Evolutionary conservation across 2,888 invertebrate genomes (phyloP).

Genomic region (Drosophila hamatofila): DNA sequence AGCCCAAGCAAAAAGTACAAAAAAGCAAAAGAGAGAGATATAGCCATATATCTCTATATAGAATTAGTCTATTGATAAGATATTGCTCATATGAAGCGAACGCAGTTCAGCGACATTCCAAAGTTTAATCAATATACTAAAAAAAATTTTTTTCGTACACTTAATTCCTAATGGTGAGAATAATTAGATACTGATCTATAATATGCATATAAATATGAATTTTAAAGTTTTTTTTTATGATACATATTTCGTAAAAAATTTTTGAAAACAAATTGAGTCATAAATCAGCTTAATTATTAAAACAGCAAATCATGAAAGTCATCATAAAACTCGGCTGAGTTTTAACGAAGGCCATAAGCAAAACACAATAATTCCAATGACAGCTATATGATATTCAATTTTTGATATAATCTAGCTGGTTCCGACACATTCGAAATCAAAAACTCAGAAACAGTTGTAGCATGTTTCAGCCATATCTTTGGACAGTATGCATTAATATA

Average conservation of each 20-base stretch:
- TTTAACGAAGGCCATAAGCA: background rate
- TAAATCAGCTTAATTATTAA: background rate
- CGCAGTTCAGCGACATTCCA: background rate
- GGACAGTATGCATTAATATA: background rate
- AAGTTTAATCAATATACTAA: background rate
- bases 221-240: background rate
- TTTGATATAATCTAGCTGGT: slow-evolving; percentile 25
- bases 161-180: background rate
- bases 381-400: slow-evolving; percentile 14
- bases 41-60: background rate
- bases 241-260: background rate
- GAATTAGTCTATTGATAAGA: background rate
- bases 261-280: background rate
- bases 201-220: background rate
- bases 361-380: slow-evolving; percentile 5
- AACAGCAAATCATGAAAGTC: slow-evolving; percentile 2
- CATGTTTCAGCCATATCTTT: background rate
- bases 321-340: background rate
- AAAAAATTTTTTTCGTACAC: background rate
- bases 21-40: too few relatives aligned
- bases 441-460: background rate
- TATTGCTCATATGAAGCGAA: background rate
- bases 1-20: background rate
- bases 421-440: background rate
- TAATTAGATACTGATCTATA: background rate